These are phyloP conservation scores for Coelopa frigida DNA, from an alignment of 1,140 invertebrate species.

Conservation along the genomic window DNA sequence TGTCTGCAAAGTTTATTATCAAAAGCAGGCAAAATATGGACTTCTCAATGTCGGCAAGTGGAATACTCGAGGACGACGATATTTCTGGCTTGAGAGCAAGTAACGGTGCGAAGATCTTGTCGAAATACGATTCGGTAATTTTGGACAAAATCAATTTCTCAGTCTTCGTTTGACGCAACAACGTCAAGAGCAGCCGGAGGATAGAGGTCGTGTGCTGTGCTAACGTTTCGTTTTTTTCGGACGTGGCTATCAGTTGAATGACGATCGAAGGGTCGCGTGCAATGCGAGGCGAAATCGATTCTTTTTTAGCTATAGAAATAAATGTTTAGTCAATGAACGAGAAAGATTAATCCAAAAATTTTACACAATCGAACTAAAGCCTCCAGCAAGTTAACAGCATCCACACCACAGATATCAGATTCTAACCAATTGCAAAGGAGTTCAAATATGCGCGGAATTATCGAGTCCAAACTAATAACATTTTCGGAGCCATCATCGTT, in stretches of 20 bases:
- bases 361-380: constrained; percentile 19
- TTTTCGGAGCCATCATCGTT: constrained; percentile 14
- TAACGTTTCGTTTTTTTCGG: constrained; percentile 27
- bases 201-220: constrained; percentile 23
- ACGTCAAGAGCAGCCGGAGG: constrained; percentile 23
- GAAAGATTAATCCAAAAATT: background rate
- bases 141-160: constrained; percentile 37
- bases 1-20: constrained; percentile 34
- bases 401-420: constrained; percentile 29
- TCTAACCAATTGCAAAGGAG: constrained; percentile 27
- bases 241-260: constrained; percentile 23
- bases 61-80: constrained; percentile 21
- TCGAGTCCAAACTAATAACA: constrained; percentile 32
- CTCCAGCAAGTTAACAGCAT: constrained; percentile 28
- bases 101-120: constrained; percentile 32
- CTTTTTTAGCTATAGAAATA: constrained; percentile 17
- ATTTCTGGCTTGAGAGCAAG: constrained; percentile 21
- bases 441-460: constrained; percentile 29
- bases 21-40: constrained; percentile 32
- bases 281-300: constrained; percentile 22
- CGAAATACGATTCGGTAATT: constrained; percentile 38
- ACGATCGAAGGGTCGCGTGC: constrained; percentile 24
- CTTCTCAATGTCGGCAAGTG: constrained; percentile 29
- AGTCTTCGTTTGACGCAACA: constrained; percentile 29
- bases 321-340: background rate